Base-by-base conservation (phyloP, 2,888 invertebrate genomes). In the Dascillus cervinus region DNA sequence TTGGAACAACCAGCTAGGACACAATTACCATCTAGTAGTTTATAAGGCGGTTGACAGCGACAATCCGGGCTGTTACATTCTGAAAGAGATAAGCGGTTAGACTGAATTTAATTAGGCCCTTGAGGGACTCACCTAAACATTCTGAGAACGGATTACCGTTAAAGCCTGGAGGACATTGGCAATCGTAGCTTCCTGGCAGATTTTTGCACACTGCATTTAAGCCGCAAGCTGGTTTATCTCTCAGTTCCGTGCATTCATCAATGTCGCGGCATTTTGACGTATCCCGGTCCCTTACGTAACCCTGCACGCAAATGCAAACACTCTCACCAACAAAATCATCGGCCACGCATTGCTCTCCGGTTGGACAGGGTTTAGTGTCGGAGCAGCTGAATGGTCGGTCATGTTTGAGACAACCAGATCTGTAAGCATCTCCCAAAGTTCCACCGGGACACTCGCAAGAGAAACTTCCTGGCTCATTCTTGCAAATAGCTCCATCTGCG, bases 101-200 rank as follows among this genome's bases (percentile, higher is more conserved):
- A n/a, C n/a, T n/a, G n/a, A n/a, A n/a, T n/a, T n/a, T n/a, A n/a
- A n/a, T n/a, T n/a, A n/a, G n/a, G n/a, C n/a, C n/a, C n/a, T n/a
- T n/a, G n/a, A 20, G 5, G 5, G 27, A 21, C 28, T 37, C 56
- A 72, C 71, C 69, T 67, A 87, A 85, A 58, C 92, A 92, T 45
- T 82, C 71, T 9, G 82, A 75, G 56, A 89, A 92, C 1, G 92
- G 90, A 65, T 92, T 91, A 23, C 91, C 91, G 54, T 84, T 86
- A 57, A 84, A 90, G 15, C 88, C 89, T 13, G 79, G 70, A 0
- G 90, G 85, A 53, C 92, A 94, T 53, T 86, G 85, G 50, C 92
- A 94, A 64, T 90, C 90, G 56, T 91, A 94, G 56, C 89, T 89
- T 25, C 92, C 92, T 0, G 91, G 91, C 28, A 91, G 67, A 65